Evolutionary conservation across 2,113 vertebrate genomes (phyloP), one percentile per base, ranked within the genome.

Genomic region (Cryptotis parvus): DNA sequence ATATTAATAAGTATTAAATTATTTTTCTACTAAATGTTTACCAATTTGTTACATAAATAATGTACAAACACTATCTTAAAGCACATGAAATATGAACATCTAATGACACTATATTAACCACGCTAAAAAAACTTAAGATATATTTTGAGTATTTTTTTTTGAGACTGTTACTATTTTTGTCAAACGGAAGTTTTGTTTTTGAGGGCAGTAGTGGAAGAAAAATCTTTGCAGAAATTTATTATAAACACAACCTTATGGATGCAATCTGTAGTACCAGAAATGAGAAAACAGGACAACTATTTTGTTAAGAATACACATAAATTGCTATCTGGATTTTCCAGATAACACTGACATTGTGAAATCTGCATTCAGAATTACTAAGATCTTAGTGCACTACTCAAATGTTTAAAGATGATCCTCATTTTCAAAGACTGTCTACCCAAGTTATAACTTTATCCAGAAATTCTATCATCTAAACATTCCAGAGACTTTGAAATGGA

Each of bases 401-500:
- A 79, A 89, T 93, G 9, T 93, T 97, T 94, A 96, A 97, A 97
- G 85, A 96, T 90, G 93, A 55, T 93, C 92, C 80, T 96, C 43
- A 86, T 79, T 96, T 96, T 97, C 92, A 94, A 96, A 97, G 93
- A 95, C 41, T 9, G 14, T 95, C 96, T 84, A 97, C 89, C 35
- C 89, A 95, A 94, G 87, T 93, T 92, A n/a, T 95, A 97, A 90
- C 96, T 98, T 97, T 97, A 90, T 96, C 88, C 92, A 96, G 83
- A 20, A 43, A 97, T 94, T 91, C 91, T 6, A 1, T 91, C 97
- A 96, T 97, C 93, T 95, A 98, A 98, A 98, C 96, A 98, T 92
- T 74, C 18, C 55, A 35, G 41, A 27, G 65, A 58, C 96, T 98
- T 98, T 98, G 97, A 98, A 98, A 97, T 98, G 96, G 95, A 98